Base-by-base conservation (phyloP, 2,797 vertebrate genomes). In the Intellagama lesueurii region DNA sequence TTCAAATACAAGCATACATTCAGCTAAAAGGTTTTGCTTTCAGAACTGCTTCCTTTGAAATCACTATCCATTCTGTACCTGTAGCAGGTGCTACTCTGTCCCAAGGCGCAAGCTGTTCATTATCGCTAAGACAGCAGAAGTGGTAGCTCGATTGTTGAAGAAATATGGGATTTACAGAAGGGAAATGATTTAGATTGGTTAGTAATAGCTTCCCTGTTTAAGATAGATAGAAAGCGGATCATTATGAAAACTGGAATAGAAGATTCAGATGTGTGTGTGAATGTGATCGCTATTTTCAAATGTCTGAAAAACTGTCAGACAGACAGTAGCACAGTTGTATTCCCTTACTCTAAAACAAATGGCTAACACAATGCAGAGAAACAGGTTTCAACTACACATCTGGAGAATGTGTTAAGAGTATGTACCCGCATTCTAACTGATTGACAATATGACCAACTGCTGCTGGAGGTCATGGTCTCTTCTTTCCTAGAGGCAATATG, bases 21-120 rank as follows among this genome's bases (percentile, higher is more conserved):
- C 79, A 77, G 17, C 66, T 68, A 40, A 86, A 78, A 24, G 47
- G n/a, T 49, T 86, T 68, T 68, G 78, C 70, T 68, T 76, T 81
- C 72, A 73, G 68, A 30, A 49, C 17, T 35, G 49, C 30, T 28
- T 77, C 44, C 47, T 83, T 56, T 87, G 49, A 90, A 86, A 56
- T 76, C 9, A 86, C 69, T 70, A 78, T 78, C 19, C 72, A 44
- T 28, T 22, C 28, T 56, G 76, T 44, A 79, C 19, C 19, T 64
- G 3, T 64, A 64, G 19, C 19, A 22, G 60, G 5, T 64, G 16
- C 60, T 64, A 64, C 60, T 64, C 17, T 64, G 60, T 64, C 19
- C 19, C 22, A 2, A 64, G 60, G 19, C 60, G 16, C 60, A 64
- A 64, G 19, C 16, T 64, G 19, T 64, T 64, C 16, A 64, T 64